A percentile compares a stretch with the other conserved stretches of the same genome.
phyloP scores from a whole-genome alignment of 2,888 invertebrate genomes.

The Tromatobia lineatoria region DNA sequence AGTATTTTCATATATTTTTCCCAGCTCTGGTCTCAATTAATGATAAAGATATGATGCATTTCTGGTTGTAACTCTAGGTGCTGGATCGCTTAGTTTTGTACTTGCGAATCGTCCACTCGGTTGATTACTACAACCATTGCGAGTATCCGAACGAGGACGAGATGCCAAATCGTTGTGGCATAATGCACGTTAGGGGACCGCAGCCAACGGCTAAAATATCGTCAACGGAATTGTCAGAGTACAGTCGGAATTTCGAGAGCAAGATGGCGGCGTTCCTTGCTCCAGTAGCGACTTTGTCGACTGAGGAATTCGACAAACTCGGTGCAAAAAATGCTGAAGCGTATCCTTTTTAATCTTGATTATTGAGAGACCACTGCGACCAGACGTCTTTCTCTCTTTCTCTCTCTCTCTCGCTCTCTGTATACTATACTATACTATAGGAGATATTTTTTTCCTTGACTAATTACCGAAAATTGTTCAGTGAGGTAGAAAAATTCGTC shows the following conservation, averaged over 20 bases:
- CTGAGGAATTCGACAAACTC: conserved; percentile 93
- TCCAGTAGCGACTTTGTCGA: conserved; percentile 90
- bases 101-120: conserved; percentile 98
- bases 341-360: conserved; percentile 82
- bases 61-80: conserved; percentile 37
- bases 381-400: too few relatives aligned
- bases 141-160: conserved; percentile 99
- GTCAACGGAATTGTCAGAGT: conserved; percentile 91
- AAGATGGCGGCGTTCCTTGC: conserved; percentile 96
- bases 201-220: conserved; percentile 93
- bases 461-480: conserved; percentile 63
- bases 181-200: conserved; percentile 98
- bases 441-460: background rate
- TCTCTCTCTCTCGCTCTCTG: too few relatives aligned
- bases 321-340: conserved; percentile 92
- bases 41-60: background rate
- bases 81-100: conserved; percentile 95
- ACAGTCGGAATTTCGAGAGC: conserved; percentile 93
- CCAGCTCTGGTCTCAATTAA: too few relatives aligned
- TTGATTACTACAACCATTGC: conserved; percentile 99
- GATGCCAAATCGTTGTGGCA: conserved; percentile 99
- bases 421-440: too few relatives aligned
- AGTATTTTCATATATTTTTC: too few relatives aligned
- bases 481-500: conserved; percentile 97
- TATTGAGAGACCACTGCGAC: background rate